A percentile compares a stretch with the other conserved stretches of the same genome.
Conservation (phyloP, 2,888 invertebrate genomes). For the Pristionchus maxplancki region DNA sequence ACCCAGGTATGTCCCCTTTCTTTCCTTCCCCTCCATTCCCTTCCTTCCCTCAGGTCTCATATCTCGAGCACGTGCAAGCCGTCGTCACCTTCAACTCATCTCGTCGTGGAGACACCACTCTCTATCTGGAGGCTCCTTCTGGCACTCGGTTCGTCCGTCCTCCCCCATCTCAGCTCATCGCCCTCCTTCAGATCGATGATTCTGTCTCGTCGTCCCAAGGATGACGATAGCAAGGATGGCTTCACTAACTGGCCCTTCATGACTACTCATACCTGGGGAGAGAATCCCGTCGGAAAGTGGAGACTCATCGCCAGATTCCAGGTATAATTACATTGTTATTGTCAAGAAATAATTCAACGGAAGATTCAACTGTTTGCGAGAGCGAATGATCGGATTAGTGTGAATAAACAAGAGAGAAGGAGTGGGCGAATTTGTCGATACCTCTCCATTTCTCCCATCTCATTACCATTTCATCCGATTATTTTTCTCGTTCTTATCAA, state of each 20-base stretch:
- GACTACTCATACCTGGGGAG: conserved; percentile 99
- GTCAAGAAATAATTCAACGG: not conserved
- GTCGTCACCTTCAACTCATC: conserved; percentile 92
- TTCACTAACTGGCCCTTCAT: conserved; percentile 82
- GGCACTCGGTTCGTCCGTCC: conserved; percentile 87
- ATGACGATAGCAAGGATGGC: conserved; percentile 86
- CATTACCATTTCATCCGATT: conserved; percentile 47
- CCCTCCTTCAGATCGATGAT: conserved; percentile 91
- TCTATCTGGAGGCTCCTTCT: conserved; percentile 97
- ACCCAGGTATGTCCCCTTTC: conserved; percentile 83
- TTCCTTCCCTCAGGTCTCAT: conserved; percentile 83
- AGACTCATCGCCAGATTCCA: conserved; percentile 87
- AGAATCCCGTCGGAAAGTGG: conserved; percentile 97
- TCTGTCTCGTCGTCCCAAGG: conserved; percentile 92
- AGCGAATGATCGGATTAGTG: conserved; percentile 4
- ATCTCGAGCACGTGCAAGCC: conserved; percentile 97
- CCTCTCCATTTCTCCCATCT: conserved; percentile 3
- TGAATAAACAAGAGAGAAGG: not conserved
- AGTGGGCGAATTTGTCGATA: not conserved
- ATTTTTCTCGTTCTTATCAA: not conserved
- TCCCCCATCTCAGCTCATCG: not conserved
- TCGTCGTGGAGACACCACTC: conserved; percentile 90
- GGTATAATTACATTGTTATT: conserved; percentile 79
- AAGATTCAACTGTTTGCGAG: not conserved
- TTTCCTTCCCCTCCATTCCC: not conserved